A percentile compares a stretch with the other conserved stretches of the same genome.
Evolutionary conservation across 2,888 invertebrate species (phyloP).

Genomic region (Physocephala rufipes): DNA sequence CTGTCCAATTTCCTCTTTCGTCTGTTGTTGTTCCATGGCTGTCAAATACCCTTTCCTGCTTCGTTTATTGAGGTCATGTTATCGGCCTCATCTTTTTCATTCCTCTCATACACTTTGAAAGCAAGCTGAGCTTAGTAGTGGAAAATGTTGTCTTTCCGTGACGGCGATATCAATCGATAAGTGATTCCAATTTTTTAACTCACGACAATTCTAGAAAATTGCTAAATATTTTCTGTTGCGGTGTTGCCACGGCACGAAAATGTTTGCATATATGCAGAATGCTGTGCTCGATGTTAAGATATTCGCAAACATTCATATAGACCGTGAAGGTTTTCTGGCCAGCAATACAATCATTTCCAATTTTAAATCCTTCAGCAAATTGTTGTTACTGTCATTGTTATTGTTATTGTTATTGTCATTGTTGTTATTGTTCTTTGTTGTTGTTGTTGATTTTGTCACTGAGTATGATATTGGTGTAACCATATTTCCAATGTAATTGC

Average conservation of each 20-base stretch:
- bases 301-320: not conserved
- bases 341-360: slow-evolving; percentile 9
- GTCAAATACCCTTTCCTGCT: no score
- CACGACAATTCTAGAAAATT: slow-evolving; percentile 35
- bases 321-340: not conserved
- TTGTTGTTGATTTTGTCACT: slow-evolving; percentile 4
- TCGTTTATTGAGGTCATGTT: no score
- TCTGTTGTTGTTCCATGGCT: no score
- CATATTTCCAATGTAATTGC: slow-evolving; percentile 8
- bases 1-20: no score
- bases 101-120: not conserved
- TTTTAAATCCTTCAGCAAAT: not conserved
- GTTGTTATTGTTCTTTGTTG: no score
- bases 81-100: not conserved
- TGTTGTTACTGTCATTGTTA: slow-evolving; percentile 12
- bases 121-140: slow-evolving; percentile 16
- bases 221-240: slow-evolving; percentile 28
- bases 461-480: not conserved
- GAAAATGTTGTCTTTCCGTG: slow-evolving; percentile 44
- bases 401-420: not conserved
- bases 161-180: slow-evolving; percentile 35
- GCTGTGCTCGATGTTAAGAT: no score
- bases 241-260: not conserved
- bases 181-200: slow-evolving; percentile 44
- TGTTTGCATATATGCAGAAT: no score